phyloP scores from a whole-genome alignment of 2,113 vertebrate species.

The Esox niger region DNA sequence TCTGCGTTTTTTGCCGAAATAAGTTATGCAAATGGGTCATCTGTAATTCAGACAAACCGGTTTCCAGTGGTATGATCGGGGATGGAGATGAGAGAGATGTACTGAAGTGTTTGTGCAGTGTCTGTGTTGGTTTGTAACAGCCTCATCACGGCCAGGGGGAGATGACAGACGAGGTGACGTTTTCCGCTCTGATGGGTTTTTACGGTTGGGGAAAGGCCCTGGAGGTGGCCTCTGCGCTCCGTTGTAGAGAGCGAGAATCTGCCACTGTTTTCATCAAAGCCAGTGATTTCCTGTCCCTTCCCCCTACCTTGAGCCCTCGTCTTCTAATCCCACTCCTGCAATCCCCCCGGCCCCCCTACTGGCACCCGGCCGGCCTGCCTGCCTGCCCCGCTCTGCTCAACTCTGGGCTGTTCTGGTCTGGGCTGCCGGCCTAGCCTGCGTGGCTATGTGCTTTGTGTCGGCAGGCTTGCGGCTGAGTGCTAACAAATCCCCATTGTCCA shows the following conservation, averaged over 20 bases:
- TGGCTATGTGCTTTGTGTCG: constrained; percentile 89
- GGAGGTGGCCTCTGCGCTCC: constrained; percentile 58
- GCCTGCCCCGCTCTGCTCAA: constrained; percentile 47
- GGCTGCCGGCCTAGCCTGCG: constrained; percentile 49
- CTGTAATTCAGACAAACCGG: constrained; percentile 43
- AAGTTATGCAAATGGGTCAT: constrained; percentile 40
- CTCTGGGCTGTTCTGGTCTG: constrained; percentile 54
- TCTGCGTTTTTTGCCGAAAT: constrained; percentile 16
- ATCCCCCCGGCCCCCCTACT: constrained; percentile 53
- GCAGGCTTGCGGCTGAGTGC: constrained; percentile 83
- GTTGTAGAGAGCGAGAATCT: constrained; percentile 74
- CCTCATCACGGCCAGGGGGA: constrained; percentile 37
- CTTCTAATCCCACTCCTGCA: constrained; percentile 66
- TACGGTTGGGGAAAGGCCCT: constrained; percentile 40
- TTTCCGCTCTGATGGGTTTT: constrained; percentile 55
- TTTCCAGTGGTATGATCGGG: constrained; percentile 57
- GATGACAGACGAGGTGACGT: constrained; percentile 52
- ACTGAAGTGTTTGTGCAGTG: constrained; percentile 50
- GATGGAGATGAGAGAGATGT: constrained; percentile 8
- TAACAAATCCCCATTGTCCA: constrained; percentile 97
- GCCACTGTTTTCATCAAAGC: constrained; percentile 85
- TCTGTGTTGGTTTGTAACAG: constrained; percentile 47
- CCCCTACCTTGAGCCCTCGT: constrained; percentile 65
- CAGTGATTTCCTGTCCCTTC: constrained; percentile 94
- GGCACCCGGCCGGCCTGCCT: constrained; percentile 52